A percentile compares a stretch with the other conserved stretches of the same genome.
Evolutionary conservation across 2,888 invertebrate species (phyloP).

Genomic region (Drosophila antonietae): DNA sequence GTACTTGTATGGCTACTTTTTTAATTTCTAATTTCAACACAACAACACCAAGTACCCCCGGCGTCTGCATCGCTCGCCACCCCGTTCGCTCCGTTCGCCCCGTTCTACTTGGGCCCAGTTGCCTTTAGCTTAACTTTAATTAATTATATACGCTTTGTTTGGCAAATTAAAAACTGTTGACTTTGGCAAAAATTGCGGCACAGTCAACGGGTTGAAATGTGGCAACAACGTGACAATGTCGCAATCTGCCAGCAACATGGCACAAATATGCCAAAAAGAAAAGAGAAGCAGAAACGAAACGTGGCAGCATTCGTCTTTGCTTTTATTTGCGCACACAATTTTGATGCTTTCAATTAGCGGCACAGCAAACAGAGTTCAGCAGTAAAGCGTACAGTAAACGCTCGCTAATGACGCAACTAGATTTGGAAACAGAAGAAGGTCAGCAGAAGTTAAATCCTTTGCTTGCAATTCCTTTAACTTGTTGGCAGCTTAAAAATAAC

Average conservation of each 20-base stretch:
- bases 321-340: constrained; percentile 9
- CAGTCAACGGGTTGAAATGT: constrained; percentile 34
- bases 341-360: constrained; percentile 63
- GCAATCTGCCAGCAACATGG: constrained; percentile 20
- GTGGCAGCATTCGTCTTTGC: constrained; percentile 24
- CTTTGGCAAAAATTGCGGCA: constrained; percentile 62
- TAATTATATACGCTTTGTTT: constrained; percentile 75
- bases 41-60: background rate
- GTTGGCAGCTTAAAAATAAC: background rate
- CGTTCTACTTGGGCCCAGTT: constrained; percentile 4
- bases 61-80: background rate
- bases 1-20: constrained; percentile 71
- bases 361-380: constrained; percentile 29
- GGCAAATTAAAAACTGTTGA: constrained; percentile 78
- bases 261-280: constrained; percentile 6
- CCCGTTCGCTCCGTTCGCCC: background rate
- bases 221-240: constrained; percentile 34
- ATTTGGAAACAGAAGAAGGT: background rate
- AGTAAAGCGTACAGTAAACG: constrained; percentile 15
- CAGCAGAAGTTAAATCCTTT: background rate
- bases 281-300: background rate
- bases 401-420: constrained; percentile 2
- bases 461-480: background rate
- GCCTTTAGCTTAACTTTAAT: constrained; percentile 62
- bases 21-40: constrained; percentile 61